A percentile compares a stretch with the other conserved stretches of the same genome.
Evolutionary conservation across 2,888 invertebrate species (phyloP).

Genomic region (Cinara cedri): DNA sequence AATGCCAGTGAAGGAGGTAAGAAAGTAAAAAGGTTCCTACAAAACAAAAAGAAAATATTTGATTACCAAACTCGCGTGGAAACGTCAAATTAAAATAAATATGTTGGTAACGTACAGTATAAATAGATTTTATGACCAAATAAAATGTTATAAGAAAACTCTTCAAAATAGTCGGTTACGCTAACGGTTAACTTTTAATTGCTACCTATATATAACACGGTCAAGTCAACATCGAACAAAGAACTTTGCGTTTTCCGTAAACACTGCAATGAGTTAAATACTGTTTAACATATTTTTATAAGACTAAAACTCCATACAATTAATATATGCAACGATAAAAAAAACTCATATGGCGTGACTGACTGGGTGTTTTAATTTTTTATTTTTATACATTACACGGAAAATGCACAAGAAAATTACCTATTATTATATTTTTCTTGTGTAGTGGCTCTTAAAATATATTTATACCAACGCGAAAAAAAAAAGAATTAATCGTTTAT

Average conservation of each 20-base stretch:
- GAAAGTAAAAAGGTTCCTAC: too few relatives aligned
- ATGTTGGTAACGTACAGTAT: background rate
- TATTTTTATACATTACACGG: background rate
- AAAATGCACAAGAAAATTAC: background rate
- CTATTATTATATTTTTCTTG: too few relatives aligned
- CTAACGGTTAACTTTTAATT: background rate
- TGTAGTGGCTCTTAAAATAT: too few relatives aligned
- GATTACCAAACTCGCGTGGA: background rate
- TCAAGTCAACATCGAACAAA: background rate
- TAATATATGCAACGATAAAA: background rate
- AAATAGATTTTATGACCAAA: conserved; percentile 13
- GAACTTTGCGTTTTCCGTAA: too few relatives aligned
- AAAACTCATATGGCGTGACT: background rate
- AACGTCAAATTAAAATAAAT: background rate
- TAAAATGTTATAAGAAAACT: background rate
- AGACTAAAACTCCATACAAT: background rate
- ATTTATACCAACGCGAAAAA: too few relatives aligned
- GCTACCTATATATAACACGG: background rate
- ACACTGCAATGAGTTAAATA: background rate
- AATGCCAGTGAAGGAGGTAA: too few relatives aligned
- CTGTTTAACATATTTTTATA: too few relatives aligned
- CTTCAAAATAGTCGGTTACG: conserved; percentile 8
- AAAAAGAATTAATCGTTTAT: too few relatives aligned
- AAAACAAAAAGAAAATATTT: too few relatives aligned
- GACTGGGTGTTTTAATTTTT: too few relatives aligned